Percentiles rank a stretch among this genome's conserved stretches.
Evolutionary conservation across 1,140 invertebrate species (phyloP).

Genomic region (Heliconius congener): DNA sequence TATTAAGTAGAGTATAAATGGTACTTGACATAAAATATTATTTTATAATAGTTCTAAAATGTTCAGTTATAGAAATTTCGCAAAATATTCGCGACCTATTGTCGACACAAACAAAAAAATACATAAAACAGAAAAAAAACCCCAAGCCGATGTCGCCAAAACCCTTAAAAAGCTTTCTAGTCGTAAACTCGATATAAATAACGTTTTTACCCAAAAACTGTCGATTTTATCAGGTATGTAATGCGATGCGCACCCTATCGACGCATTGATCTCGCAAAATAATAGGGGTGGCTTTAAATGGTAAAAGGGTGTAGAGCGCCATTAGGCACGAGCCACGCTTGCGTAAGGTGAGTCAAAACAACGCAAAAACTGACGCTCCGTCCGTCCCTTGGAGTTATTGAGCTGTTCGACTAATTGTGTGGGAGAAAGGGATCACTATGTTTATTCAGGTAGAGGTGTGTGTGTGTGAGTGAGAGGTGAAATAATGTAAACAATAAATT

Average conservation of each 20-base stretch:
- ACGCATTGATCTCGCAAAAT: conserved; percentile 2
- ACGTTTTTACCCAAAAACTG: background rate
- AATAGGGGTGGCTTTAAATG: conserved; percentile 4
- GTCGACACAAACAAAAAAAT: background rate
- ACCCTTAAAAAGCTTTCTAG: conserved; percentile 8
- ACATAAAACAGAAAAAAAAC: background rate
- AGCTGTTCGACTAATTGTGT: conserved; percentile 57
- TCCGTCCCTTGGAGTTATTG: conserved; percentile 48
- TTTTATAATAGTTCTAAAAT: background rate
- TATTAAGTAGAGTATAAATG: no score
- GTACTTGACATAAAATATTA: no score
- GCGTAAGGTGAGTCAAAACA: conserved; percentile 39
- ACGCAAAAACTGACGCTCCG: conserved; percentile 35
- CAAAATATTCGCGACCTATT: background rate
- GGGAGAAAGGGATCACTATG: conserved; percentile 36
- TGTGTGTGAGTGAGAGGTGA: conserved; percentile 34
- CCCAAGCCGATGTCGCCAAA: conserved; percentile 3
- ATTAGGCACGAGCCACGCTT: conserved; percentile 40
- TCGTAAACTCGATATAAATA: conserved; percentile 1
- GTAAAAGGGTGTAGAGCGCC: conserved; percentile 14
- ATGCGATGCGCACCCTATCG: conserved; percentile 3
- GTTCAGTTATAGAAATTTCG: background rate
- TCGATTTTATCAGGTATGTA: conserved; percentile 6
- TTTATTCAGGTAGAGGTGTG: background rate
- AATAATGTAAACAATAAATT: conserved; percentile 52